Conservation (phyloP, 92 coral and sea anemone genomes). For the Phymanthus crucifer region DNA sequence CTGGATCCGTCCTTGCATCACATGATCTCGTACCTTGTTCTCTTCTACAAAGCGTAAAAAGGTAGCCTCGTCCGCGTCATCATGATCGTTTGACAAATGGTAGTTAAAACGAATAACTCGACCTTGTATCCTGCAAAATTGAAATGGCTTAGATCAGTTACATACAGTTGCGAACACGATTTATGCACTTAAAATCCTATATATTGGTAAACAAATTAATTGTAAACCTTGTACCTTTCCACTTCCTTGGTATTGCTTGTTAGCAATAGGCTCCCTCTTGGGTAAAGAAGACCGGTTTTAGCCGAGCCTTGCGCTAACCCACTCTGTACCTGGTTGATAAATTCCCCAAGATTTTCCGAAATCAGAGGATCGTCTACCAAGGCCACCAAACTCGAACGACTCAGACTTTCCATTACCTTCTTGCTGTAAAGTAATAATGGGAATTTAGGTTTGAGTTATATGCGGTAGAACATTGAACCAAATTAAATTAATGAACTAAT, state of each 20-base stretch:
- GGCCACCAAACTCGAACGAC: conserved; percentile 32
- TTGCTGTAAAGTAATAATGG: conserved; percentile 27
- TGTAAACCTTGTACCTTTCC: too few species aligned
- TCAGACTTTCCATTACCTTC: conserved; percentile 38
- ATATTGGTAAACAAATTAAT: too few species aligned
- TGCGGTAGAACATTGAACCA: too few species aligned
- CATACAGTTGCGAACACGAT: too few species aligned
- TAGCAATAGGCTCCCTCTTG: conserved; percentile 45
- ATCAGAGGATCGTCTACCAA: conserved; percentile 54
- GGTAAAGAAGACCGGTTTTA: conserved; percentile 34
- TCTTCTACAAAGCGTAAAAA: background rate
- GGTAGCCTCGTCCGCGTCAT: background rate
- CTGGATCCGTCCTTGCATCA: too few species aligned
- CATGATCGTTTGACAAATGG: background rate
- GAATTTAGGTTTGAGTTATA: background rate
- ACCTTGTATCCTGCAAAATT: background rate
- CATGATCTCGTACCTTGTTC: background rate
- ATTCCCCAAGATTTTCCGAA: conserved; percentile 50
- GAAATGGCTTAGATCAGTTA: background rate
- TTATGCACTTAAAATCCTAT: too few species aligned
- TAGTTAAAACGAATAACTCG: background rate
- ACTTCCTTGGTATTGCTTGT: conserved; percentile 44
- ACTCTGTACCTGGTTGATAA: conserved; percentile 55
- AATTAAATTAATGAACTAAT: too few species aligned
- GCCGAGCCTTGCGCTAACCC: conserved; percentile 59